Base-by-base conservation (phyloP, 2,113 vertebrate genomes). In the Chloroceryle aenea region DNA sequence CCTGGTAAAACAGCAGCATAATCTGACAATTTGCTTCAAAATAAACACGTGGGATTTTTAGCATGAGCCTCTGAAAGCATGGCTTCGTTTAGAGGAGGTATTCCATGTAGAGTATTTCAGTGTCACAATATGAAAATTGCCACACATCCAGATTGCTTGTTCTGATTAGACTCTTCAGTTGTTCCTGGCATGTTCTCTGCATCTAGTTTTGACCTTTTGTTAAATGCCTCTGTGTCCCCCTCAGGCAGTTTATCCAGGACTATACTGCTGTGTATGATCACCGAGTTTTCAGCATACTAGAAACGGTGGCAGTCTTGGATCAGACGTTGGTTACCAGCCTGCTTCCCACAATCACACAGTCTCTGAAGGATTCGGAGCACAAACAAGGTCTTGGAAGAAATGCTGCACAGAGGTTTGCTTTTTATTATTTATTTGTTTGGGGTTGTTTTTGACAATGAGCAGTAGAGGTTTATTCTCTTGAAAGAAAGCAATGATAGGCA, bases 351-450 rank as follows among this genome's bases (percentile, higher is more conserved):
- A 96, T 99, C 81, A 98, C 99, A 36, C 97, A 98, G 43, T 97
- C 98, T 91, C 97, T 99, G 97, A 99, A 98, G 95, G 98, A 98
- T 93, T 97, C 97, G 0, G 99, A 99, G 87, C 97, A 97, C 96
- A 99, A 99, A 97, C 98, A 98, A 98, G 99, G 99, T 59, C 97
- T 99, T 95, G 99, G 99, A 95, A 99, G 95, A 97, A 99, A 99
- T 87, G 95, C 85, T 26, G 82, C 98, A 89, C 98, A 98, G 93
- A 99, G 99, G 99, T 99, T 97, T 85, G 93, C 56, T 58, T 91
- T 75, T 56, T 56, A 21, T 56, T 56, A 12, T 56, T n/a, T 56
- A 30, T 55, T 30, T 30, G 11, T 30, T 55, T 52, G 26, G 18
- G 5, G 25, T 34, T n/a, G 2, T 82, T 91, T 92, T 55, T 75